phyloP scores from a whole-genome alignment of 2,888 invertebrate genomes.

The Eupithecia subumbrata region DNA sequence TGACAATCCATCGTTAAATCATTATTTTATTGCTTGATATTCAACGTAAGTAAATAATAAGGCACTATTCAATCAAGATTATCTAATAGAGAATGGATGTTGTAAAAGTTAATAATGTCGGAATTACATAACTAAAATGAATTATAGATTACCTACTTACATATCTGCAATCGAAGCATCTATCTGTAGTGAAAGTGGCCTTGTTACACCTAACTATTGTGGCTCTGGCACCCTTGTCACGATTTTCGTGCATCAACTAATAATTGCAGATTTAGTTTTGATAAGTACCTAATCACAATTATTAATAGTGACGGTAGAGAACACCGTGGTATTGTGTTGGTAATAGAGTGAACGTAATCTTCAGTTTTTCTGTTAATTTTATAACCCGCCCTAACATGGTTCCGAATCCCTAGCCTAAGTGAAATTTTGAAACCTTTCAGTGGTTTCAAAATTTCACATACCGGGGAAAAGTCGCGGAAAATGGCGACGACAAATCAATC shows the following conservation, averaged over 20 bases:
- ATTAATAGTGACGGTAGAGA: neutral
- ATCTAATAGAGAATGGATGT: conserved; percentile 50
- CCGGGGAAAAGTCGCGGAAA: too few species aligned
- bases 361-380: neutral
- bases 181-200: conserved; percentile 30
- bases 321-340: neutral
- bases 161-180: conserved; percentile 1
- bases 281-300: neutral
- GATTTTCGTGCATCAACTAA: conserved; percentile 22
- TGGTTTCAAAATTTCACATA: too few species aligned
- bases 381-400: too few species aligned
- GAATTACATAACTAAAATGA: conserved; percentile 46
- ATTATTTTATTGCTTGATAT: neutral
- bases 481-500: too few species aligned
- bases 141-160: conserved; percentile 36
- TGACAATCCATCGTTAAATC: neutral
- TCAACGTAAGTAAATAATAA: conserved; percentile 22
- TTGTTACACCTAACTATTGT: conserved; percentile 14
- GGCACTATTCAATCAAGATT: conserved; percentile 36
- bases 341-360: neutral
- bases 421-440: too few species aligned
- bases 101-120: conserved; percentile 43
- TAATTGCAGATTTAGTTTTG: conserved; percentile 4
- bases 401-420: too few species aligned
- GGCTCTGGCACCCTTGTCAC: conserved; percentile 16